phyloP scores from a whole-genome alignment of 1,140 invertebrate species.

The Heliconius congener region DNA sequence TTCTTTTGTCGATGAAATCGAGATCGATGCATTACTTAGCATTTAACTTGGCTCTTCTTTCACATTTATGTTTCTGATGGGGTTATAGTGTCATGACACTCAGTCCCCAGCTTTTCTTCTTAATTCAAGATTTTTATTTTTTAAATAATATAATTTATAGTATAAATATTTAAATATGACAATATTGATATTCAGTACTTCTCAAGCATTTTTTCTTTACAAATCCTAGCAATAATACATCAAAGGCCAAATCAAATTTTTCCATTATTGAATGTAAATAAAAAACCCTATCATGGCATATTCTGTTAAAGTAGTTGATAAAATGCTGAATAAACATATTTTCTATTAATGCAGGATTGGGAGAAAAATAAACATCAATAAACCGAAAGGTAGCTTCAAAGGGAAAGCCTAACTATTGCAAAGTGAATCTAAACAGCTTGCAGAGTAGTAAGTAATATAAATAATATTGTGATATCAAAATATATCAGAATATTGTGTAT shows the following conservation, averaged over 20 bases:
- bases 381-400: constrained; percentile 29
- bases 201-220: neutral
- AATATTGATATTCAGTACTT: neutral
- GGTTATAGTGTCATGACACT: too few species aligned
- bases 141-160: too few species aligned
- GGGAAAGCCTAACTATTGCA: constrained; percentile 28
- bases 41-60: too few species aligned
- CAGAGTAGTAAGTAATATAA: constrained; percentile 35
- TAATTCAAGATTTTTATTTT: too few species aligned
- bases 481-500: neutral
- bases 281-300: neutral
- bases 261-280: constrained; percentile 12
- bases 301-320: constrained; percentile 13
- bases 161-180: too few species aligned
- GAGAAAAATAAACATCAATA: constrained; percentile 32
- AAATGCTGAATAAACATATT: neutral
- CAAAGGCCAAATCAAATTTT: neutral
- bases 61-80: too few species aligned
- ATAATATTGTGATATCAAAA: constrained; percentile 31
- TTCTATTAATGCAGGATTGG: constrained; percentile 5
- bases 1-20: too few species aligned
- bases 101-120: too few species aligned
- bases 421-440: constrained; percentile 30
- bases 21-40: too few species aligned
- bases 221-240: neutral